Evolutionary conservation across 1,140 invertebrate genomes (phyloP).

Genomic region (Lamellibrachia luymesi): DNA sequence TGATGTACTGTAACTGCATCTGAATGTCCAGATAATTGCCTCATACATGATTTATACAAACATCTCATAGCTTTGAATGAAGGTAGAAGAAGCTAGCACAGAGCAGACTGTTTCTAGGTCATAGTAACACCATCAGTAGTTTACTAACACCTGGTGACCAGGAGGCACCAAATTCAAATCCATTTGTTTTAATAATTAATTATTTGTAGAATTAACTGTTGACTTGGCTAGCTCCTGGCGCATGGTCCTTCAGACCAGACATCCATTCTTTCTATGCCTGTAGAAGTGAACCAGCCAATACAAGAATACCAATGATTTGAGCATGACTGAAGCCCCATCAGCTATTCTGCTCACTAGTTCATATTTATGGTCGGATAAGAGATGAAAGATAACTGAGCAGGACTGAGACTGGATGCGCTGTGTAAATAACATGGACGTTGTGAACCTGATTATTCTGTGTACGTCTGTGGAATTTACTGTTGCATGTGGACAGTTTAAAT

Average conservation of each 20-base stretch:
- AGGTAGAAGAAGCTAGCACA: background rate
- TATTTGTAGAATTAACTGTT: background rate
- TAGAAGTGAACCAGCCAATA: background rate
- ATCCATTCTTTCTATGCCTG: background rate
- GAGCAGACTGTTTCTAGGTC: background rate
- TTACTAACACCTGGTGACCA: background rate
- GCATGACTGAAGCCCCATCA: background rate
- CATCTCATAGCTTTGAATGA: background rate
- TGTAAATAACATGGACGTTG: background rate
- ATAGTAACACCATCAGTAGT: background rate
- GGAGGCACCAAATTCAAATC: background rate
- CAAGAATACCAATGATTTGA: background rate
- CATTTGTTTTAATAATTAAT: background rate
- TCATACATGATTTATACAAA: background rate
- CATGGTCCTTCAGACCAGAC: background rate
- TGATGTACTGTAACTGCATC: background rate
- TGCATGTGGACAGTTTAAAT: background rate
- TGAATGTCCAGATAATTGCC: background rate
- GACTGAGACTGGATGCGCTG: background rate
- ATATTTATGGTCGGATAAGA: background rate
- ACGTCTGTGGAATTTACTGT: background rate
- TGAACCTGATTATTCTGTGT: background rate
- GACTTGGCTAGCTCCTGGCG: too few species aligned
- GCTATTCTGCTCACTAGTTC: background rate
- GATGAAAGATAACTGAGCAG: background rate